Percentiles rank a stretch among this genome's conserved stretches.
phyloP scores from a whole-genome alignment of 2,797 vertebrate species.

The Odontamblyopus lacepedii region DNA sequence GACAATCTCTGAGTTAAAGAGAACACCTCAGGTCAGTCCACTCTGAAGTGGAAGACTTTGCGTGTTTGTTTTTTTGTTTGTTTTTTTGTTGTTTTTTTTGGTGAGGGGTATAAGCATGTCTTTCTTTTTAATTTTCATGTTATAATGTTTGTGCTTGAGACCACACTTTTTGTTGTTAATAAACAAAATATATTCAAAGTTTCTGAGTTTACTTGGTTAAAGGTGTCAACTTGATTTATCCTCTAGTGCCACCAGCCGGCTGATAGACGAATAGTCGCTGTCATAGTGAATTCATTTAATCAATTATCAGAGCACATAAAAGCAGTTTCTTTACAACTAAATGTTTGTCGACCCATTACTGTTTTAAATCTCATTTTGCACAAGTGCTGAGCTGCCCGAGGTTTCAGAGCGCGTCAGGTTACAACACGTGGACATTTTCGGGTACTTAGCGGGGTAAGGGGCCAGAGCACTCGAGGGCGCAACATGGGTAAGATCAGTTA shows the following conservation, averaged over 20 bases:
- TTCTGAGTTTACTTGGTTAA: neutral
- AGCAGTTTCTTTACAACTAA: neutral
- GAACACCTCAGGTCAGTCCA: conserved; percentile 48
- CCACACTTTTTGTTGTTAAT: conserved; percentile 39
- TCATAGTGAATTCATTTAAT: neutral
- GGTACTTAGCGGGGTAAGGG: neutral
- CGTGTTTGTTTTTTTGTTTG: conserved; percentile 25
- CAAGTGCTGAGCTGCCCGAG: conserved; percentile 13
- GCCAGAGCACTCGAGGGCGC: conserved; percentile 31
- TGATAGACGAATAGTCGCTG: neutral
- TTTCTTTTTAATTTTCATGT: conserved; percentile 29
- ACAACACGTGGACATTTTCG: conserved; percentile 26
- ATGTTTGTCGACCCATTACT: neutral
- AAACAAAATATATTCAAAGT: conserved; percentile 39
- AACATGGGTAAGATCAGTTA: conserved; percentile 56
- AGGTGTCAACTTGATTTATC: neutral
- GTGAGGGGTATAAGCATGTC: neutral
- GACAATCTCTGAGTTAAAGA: conserved; percentile 63
- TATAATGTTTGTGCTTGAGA: conserved; percentile 45
- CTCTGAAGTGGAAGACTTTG: conserved; percentile 22
- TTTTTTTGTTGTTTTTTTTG: no score
- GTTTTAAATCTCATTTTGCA: conserved; percentile 31
- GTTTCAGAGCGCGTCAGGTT: conserved; percentile 43
- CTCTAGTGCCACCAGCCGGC: neutral
- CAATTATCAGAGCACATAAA: neutral